A percentile compares a stretch with the other conserved stretches of the same genome.
These are phyloP conservation scores for Opisthograptis luteolata DNA, from an alignment of 2,888 invertebrate species.

Conservation along the genomic window DNA sequence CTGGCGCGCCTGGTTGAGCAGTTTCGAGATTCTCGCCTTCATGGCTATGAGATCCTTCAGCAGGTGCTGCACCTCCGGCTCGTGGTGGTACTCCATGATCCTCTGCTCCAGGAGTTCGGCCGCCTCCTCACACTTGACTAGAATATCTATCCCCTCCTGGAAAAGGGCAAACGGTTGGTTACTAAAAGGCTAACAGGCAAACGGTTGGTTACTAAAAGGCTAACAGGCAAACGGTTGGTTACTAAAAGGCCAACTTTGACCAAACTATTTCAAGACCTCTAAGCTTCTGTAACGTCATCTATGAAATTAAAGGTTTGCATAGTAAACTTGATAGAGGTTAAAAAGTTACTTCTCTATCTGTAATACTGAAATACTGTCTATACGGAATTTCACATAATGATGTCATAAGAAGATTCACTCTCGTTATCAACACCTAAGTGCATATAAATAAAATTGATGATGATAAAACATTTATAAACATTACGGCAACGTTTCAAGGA, in stretches of 20 bases:
- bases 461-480: conserved; percentile 41
- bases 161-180: conserved; percentile 45
- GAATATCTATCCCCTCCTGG: conserved; percentile 88
- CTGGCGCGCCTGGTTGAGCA: conserved; percentile 88
- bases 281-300: not conserved
- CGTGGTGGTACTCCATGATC: conserved; percentile 86
- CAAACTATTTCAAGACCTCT: not conserved
- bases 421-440: conserved; percentile 15
- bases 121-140: conserved; percentile 88
- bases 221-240: conserved; percentile 4
- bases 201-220: too few species aligned
- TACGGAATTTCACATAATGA: not conserved
- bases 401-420: conserved; percentile 2
- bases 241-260: not conserved
- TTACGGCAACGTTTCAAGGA: conserved; percentile 41
- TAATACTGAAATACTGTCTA: not conserved
- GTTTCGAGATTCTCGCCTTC: conserved; percentile 86
- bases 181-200: too few species aligned
- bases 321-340: not conserved
- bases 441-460: conserved; percentile 27
- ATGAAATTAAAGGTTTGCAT: not conserved
- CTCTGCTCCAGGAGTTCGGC: conserved; percentile 86
- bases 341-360: too few species aligned
- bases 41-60: conserved; percentile 84
- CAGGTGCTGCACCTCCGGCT: conserved; percentile 85